Conservation (phyloP, 2,113 vertebrate genomes). For the Gadus chalcogrammus region DNA sequence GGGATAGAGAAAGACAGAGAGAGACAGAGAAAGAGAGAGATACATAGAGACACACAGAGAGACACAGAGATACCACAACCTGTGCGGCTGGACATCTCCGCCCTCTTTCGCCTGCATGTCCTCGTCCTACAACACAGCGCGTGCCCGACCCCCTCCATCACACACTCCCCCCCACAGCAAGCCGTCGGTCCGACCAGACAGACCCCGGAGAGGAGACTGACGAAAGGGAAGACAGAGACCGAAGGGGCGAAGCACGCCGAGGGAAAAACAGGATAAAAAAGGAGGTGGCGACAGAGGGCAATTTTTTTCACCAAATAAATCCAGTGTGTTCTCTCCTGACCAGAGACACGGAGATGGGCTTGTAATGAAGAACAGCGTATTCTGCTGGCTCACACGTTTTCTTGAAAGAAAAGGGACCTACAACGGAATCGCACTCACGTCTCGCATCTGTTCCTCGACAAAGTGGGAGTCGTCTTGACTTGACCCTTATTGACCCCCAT, state of each 20-base stretch:
- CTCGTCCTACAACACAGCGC: slow-evolving; percentile 54
- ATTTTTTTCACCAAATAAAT: slow-evolving; percentile 14
- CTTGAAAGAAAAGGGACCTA: not conserved
- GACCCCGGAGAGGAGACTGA: not conserved
- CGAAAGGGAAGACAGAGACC: not conserved
- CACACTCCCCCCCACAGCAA: not conserved
- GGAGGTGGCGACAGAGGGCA: slow-evolving; percentile 22
- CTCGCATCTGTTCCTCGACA: too few relatives aligned
- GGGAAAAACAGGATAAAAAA: not conserved
- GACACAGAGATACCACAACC: too few relatives aligned
- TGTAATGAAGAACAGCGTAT: slow-evolving; percentile 49
- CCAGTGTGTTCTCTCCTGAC: slow-evolving; percentile 44
- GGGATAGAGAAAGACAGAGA: too few relatives aligned
- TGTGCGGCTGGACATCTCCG: not conserved
- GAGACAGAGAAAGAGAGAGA: too few relatives aligned
- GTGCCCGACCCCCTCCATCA: slow-evolving; percentile 35
- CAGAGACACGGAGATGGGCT: slow-evolving; percentile 28
- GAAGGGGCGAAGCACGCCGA: not conserved
- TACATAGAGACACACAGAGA: too few relatives aligned
- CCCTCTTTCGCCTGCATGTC: slow-evolving; percentile 24
- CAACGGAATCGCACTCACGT: not conserved
- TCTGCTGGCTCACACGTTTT: slow-evolving; percentile 42
- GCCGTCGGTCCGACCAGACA: not conserved
- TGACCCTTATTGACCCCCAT: too few relatives aligned
- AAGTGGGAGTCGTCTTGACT: too few relatives aligned